Evolutionary conservation across 2,113 vertebrate genomes (phyloP).

Genomic region (Myotis lucifugus): DNA sequence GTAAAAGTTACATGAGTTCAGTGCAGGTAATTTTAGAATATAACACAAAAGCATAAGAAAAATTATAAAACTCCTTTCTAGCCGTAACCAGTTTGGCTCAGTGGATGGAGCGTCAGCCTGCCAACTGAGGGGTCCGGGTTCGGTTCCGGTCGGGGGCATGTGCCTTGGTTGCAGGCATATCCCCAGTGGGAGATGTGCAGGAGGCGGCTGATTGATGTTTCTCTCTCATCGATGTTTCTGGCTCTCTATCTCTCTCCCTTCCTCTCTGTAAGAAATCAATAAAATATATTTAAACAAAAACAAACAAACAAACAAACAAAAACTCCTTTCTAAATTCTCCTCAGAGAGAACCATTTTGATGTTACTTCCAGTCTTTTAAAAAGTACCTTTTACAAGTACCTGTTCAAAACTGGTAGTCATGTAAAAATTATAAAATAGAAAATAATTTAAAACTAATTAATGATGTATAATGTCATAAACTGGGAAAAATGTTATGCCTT

Average conservation of each 20-base stretch:
- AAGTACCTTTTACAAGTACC: neutral
- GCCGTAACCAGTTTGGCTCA: too few species aligned
- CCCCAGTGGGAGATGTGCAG: too few species aligned
- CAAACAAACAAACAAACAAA: neutral
- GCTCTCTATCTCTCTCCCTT: too few species aligned
- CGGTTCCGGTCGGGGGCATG: too few species aligned
- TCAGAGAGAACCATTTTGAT: neutral
- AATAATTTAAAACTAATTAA: constrained; percentile 9
- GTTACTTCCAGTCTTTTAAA: neutral
- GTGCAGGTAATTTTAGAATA: neutral
- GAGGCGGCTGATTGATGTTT: too few species aligned
- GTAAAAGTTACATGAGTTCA: neutral
- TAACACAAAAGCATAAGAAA: neutral
- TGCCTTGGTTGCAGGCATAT: too few species aligned
- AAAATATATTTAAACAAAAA: too few species aligned
- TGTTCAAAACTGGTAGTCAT: neutral
- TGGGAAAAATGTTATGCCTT: neutral
- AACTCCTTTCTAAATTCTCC: neutral
- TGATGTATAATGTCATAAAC: neutral
- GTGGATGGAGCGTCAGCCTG: too few species aligned
- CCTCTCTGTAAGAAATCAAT: too few species aligned
- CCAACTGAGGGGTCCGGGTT: too few species aligned
- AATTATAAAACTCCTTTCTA: neutral
- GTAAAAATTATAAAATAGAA: constrained; percentile 5
- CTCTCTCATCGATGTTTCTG: too few species aligned